Evolutionary conservation across 2,888 invertebrate species (phyloP).

Genomic region (Aleiodes alternator): DNA sequence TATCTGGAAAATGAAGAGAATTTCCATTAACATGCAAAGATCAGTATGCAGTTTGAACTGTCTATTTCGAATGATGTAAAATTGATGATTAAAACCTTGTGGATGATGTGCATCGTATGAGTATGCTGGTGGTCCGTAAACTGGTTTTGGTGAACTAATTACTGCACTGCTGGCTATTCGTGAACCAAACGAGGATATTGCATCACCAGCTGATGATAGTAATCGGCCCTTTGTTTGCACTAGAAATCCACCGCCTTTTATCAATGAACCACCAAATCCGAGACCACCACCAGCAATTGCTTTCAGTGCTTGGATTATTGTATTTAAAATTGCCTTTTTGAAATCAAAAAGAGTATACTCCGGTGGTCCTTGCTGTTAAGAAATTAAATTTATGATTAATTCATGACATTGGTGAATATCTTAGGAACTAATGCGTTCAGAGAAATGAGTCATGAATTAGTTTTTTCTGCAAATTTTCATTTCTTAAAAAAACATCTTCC

Average conservation of each 20-base stretch:
- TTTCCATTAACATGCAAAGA: neutral
- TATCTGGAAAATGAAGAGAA: conserved; percentile 45
- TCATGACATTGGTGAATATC: neutral
- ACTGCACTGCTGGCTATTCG: conserved; percentile 87
- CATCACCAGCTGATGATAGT: conserved; percentile 86
- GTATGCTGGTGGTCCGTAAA: conserved; percentile 59
- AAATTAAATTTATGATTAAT: conserved; percentile 3
- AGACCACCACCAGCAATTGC: conserved; percentile 92
- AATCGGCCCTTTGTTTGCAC: conserved; percentile 81
- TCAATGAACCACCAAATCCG: conserved; percentile 90
- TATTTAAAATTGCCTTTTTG: conserved; percentile 88
- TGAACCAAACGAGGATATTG: conserved; percentile 87
- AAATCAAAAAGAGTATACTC: conserved; percentile 84
- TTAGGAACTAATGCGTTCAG: neutral
- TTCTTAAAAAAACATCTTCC: too few species aligned
- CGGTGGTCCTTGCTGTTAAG: conserved; percentile 63
- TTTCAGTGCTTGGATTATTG: conserved; percentile 90
- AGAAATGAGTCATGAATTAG: neutral
- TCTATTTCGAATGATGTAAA: neutral
- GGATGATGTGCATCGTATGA: conserved; percentile 57
- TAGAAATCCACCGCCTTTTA: conserved; percentile 88
- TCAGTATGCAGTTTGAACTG: neutral
- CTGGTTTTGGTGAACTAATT: conserved; percentile 76
- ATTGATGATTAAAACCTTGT: conserved; percentile 35
- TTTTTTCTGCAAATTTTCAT: neutral